Base-by-base conservation (phyloP, 2,113 vertebrate species). In the Geothlypis trichas region DNA sequence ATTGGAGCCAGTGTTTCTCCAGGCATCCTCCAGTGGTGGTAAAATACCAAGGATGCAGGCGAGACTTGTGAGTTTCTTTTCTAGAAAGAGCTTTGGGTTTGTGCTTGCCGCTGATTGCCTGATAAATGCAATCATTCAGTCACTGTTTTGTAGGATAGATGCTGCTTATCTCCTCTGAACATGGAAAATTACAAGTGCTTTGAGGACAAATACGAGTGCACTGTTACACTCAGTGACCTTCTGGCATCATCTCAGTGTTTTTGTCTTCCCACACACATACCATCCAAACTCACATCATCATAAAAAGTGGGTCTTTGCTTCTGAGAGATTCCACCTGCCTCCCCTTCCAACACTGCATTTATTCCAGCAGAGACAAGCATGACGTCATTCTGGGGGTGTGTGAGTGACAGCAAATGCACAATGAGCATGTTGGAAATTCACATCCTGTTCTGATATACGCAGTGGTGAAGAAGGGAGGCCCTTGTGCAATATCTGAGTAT, bases 311-410 rank as follows among this genome's bases (percentile, higher is more conserved):
- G 89, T 80, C 85, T 96, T 74, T 33, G 86, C 63, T 95, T 90
- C 75, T 85, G 96, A 97, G 79, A 96, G 96, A 87, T 89, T 80
- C 90, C 76, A 80, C 94, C 88, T 94, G 84, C 88, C 49, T 94
- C 76, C 52, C 68, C 19, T 75, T 68, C 90, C 75, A 74, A 21
- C 47, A 3, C 42, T 57, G 73, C 41, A 2, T 84, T 81, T 67
- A 78, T 75, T 84, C 87, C 62, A 65, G 2, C 76, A 44, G 87
- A 71, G 79, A 49, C 62, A 78, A 2, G 72, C 69, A 11, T 37
- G 28, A 88, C 27, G 63, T 96, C 87, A 84, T 75, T 96, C 90
- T 1, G 87, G 91, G 95, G 91, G 84, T 44, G 95, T 94, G 89
- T 44, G 88, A 89, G 78, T 39, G 76, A 37, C 84, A 71, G 75